Percentiles rank a stretch among this genome's conserved stretches.
phyloP scores from a whole-genome alignment of 1,140 invertebrate species.

The Planococcus citri region DNA sequence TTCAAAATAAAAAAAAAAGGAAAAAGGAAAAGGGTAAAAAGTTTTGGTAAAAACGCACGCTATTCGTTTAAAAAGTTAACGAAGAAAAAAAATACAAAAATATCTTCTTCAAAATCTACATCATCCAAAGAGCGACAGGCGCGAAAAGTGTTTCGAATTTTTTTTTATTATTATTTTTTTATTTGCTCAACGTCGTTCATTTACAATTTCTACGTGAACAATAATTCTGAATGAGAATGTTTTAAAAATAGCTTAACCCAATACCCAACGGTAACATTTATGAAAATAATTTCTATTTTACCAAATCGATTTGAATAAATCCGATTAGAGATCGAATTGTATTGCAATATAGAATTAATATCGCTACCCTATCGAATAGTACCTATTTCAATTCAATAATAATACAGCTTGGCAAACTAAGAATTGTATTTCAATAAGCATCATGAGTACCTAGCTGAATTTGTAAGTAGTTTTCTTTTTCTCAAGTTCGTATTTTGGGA shows the following conservation, averaged over 20 bases:
- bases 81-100: background rate
- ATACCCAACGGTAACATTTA: background rate
- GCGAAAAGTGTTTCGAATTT: background rate
- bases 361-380: too few species aligned
- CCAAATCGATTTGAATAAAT: background rate
- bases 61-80: constrained; percentile 4
- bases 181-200: background rate
- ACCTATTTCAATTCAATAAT: too few species aligned
- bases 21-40: background rate
- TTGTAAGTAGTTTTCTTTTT: too few species aligned
- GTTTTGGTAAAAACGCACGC: background rate
- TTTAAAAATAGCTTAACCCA: background rate
- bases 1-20: background rate
- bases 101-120: background rate
- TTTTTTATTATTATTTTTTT: background rate
- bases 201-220: background rate
- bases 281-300: background rate
- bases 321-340: background rate
- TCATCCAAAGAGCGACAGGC: background rate
- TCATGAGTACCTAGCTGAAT: too few species aligned
- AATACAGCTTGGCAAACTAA: too few species aligned
- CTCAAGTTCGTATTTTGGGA: too few species aligned
- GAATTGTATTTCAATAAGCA: too few species aligned
- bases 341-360: background rate
- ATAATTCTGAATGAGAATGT: background rate